Evolutionary conservation across 2,888 invertebrate genomes (phyloP), one percentile per base, ranked within the genome.

Genomic region (Callosobruchus maculatus): DNA sequence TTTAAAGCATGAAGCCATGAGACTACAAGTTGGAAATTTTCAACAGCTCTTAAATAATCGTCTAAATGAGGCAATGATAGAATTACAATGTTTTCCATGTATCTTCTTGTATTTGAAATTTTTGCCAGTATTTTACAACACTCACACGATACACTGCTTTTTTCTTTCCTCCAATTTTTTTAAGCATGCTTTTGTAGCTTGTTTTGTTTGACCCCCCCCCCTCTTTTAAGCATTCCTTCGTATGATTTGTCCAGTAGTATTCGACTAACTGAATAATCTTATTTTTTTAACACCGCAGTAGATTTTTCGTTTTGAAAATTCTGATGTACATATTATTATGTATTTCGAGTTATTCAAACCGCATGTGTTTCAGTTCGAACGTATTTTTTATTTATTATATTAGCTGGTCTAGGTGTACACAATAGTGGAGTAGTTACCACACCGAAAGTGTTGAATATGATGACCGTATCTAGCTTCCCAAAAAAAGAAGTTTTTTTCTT

Each of bases 151-250:
- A 71, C 71, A 74, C 74, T 68, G 20, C 30, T 67, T 72, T 30
- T 70, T 21, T 49, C 20, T 67, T 70, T 69, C 31, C 71, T 26
- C 21, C 31, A 7, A 70, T 21, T 21, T 70, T 9, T 68, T 74
- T 71, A 26, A 72, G 74, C 74, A 74, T 74, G 74, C 74, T 72
- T 74, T 74, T 74, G 74, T 74, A 74, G 72, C 74, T 68, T 7
- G 68, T 49, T 49, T 18, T 18, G 49, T 49, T 49, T 49, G 49
- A 18, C 49, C 49, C 49, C 7, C n/a, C n/a, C n/a, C n/a, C n/a
- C n/a, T n/a, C n/a, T n/a, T 49, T 13, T 49, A 13, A 49, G 18
- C 13, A 49, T 49, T 49, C 1, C 30, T 70, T 73, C 18, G 20
- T 20, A 70, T 73, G 49, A 71, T 18, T 71, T 72, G 67, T 26